phyloP scores from a whole-genome alignment of 2,888 invertebrate species.

The Maniola hyperantus region DNA sequence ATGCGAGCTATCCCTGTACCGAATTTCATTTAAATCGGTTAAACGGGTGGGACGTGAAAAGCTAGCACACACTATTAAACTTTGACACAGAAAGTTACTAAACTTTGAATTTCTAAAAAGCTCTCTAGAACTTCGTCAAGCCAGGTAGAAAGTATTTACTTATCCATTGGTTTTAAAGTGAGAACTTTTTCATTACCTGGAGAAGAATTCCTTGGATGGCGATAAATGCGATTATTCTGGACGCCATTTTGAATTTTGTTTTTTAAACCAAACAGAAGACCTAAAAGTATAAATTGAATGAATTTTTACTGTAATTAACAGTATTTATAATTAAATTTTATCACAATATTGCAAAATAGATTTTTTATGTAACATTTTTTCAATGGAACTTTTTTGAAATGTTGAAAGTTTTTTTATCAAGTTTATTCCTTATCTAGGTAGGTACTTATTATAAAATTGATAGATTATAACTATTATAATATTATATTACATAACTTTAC shows the following conservation, averaged over 20 bases:
- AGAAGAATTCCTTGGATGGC: conserved; percentile 39
- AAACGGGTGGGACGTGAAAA: too few species aligned
- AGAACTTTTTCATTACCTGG: conserved; percentile 38
- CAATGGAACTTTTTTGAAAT: background rate
- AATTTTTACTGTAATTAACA: background rate
- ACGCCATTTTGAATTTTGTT: conserved; percentile 39
- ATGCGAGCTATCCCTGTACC: too few species aligned
- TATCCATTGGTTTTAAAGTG: too few species aligned
- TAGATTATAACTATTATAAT: too few species aligned
- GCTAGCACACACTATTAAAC: too few species aligned
- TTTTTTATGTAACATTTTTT: conserved; percentile 10
- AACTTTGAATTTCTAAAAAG: too few species aligned
- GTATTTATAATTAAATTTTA: conserved; percentile 28
- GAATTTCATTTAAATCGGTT: too few species aligned
- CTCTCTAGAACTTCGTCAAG: too few species aligned
- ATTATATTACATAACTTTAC: too few species aligned
- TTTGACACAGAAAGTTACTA: too few species aligned
- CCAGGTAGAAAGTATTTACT: too few species aligned
- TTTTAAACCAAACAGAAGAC: background rate
- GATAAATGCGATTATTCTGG: conserved; percentile 29
- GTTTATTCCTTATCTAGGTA: background rate
- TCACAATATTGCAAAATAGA: conserved; percentile 10
- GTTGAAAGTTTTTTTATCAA: background rate
- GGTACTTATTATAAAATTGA: too few species aligned
- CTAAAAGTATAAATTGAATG: background rate